Conservation (phyloP, 2,797 vertebrate species). For the Alca torda region DNA sequence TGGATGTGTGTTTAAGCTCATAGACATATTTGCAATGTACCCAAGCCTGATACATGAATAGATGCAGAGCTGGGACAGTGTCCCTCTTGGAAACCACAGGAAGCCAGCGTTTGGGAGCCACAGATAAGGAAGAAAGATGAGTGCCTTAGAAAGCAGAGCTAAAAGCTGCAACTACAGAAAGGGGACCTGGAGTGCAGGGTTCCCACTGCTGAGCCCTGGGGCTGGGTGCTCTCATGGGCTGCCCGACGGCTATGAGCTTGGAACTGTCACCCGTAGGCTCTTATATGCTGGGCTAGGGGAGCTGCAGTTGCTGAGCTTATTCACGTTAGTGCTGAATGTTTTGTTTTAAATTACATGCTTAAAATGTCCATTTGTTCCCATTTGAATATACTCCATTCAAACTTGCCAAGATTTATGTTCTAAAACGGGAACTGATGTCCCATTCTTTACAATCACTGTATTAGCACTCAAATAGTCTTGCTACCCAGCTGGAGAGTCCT, state of each 20-base stretch:
- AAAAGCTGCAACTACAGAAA: background rate
- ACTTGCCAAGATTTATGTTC: conserved; percentile 66
- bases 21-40: background rate
- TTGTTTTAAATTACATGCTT: conserved; percentile 67
- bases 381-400: conserved; percentile 59
- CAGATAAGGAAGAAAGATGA: background rate
- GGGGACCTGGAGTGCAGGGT: background rate
- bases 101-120: background rate
- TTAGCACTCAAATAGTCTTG: conserved; percentile 60
- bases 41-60: background rate
- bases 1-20: background rate
- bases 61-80: background rate
- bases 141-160: background rate
- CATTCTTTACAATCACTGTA: conserved; percentile 67
- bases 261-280: background rate
- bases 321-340: conserved; percentile 54
- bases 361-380: conserved; percentile 64
- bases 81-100: background rate
- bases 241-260: background rate
- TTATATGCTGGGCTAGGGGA: background rate
- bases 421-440: conserved; percentile 66
- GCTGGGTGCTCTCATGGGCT: background rate
- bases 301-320: conserved; percentile 51
- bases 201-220: background rate
- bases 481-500: conserved; percentile 62